Evolutionary conservation across 2,113 vertebrate species (phyloP), one percentile per base, ranked within the genome.

Genomic region (Chauna torquata): DNA sequence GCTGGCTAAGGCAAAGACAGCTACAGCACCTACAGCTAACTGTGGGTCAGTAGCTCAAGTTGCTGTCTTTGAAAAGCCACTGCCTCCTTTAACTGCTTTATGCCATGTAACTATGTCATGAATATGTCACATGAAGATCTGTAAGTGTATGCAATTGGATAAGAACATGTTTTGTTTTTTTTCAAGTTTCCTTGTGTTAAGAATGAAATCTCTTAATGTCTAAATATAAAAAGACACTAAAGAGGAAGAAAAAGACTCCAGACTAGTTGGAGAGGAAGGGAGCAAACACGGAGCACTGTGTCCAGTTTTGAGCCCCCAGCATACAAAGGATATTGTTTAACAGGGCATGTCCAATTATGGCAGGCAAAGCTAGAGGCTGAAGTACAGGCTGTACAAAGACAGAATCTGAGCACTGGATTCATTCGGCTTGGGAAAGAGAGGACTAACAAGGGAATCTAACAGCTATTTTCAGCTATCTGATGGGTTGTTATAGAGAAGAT

Each of bases 401-500:
- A 86, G 14, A 65, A 23, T 40, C 14, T 8, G 40, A 85, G 18
- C 0, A 0, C 36, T 17, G 5, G 6, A 65, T 81, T 77, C 55
- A 15, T 57, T 82, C 16, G 45, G 30, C 34, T 34, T 54, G 59
- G 54, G 79, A 44, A 74, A 93, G 9, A 87, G 3, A 44, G 12
- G 42, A 28, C 28, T 58, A 71, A 54, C 6, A 74, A 32, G 3
- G 18, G 25, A 71, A 75, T 71, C 68, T 32, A 78, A 36, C 52
- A 68, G n/a, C 65, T 71, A 55, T 23, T 55, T 90, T 66, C 57
- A 81, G 45, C 45, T 57, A 40, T n/a, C 2, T 7, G 2, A 55
- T 38, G 22, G 25, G 57, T 71, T 1, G 0, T 47, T 58, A 42
- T 0, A 55, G 32, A 58, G 47, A 76, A 72, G 15, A 68, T 16